These are phyloP conservation scores for Pseudotriccus pelzelni DNA, from an alignment of 2,797 vertebrate species.

Conservation along the genomic window DNA sequence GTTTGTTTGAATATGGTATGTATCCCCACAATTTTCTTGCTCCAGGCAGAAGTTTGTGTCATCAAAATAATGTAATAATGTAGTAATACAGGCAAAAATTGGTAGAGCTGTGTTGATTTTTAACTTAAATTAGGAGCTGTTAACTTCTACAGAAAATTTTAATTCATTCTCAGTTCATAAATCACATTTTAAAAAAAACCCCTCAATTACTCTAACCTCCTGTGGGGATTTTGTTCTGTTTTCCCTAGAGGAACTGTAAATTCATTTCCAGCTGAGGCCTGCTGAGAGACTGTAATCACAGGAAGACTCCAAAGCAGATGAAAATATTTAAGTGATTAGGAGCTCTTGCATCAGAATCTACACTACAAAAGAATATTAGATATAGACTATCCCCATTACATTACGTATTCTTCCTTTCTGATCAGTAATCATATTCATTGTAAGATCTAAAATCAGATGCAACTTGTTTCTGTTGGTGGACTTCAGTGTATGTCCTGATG, in stretches of 20 bases:
- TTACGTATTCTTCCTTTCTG: background rate
- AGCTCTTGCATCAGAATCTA: background rate
- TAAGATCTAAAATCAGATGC: background rate
- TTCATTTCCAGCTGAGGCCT: background rate
- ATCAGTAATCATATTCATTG: background rate
- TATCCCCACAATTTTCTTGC: background rate
- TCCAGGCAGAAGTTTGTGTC: background rate
- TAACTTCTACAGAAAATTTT: background rate
- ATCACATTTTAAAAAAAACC: background rate
- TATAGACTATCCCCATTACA: background rate
- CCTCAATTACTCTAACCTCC: background rate
- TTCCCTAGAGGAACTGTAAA: constrained; percentile 4
- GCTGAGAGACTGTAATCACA: background rate
- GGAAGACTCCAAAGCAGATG: background rate
- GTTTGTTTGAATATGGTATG: background rate
- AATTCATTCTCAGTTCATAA: background rate
- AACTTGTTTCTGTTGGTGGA: background rate
- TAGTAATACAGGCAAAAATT: background rate
- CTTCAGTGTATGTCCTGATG: background rate
- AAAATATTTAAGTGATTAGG: constrained; percentile 7
- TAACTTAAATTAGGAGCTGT: background rate
- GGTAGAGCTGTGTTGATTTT: background rate
- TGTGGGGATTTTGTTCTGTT: background rate
- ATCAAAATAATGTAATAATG: background rate
- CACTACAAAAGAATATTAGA: background rate